A percentile compares a stretch with the other conserved stretches of the same genome.
Conservation (phyloP, 2,888 invertebrate species). For the Spisula subtruncata region DNA sequence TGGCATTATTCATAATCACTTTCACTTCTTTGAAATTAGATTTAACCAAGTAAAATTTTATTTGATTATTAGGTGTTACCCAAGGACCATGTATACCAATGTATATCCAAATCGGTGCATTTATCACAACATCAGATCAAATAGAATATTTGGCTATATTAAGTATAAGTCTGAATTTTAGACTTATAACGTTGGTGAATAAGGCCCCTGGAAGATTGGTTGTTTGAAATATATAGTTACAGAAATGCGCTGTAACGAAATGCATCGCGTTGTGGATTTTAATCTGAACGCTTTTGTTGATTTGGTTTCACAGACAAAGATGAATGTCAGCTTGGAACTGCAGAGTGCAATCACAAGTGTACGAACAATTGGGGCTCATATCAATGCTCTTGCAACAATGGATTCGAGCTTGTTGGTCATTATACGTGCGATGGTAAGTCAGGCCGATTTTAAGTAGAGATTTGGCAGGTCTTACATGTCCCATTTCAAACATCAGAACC, state of each 20-base stretch:
- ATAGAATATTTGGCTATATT: no score
- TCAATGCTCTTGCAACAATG: neutral
- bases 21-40: no score
- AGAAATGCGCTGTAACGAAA: neutral
- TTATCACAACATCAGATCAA: no score
- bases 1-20: no score
- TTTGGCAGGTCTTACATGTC: neutral
- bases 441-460: no score
- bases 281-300: neutral
- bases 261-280: neutral
- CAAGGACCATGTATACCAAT: no score
- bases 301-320: neutral
- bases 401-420: neutral
- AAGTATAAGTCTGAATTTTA: no score
- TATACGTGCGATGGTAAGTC: neutral
- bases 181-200: no score
- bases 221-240: neutral
- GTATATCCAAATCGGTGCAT: no score
- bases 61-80: no score
- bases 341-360: neutral
- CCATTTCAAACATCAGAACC: neutral
- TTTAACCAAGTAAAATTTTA: no score
- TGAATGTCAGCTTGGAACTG: neutral
- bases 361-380: neutral
- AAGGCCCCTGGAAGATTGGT: neutral